A percentile compares a stretch with the other conserved stretches of the same genome.
phyloP scores from a whole-genome alignment of 2,113 vertebrate species.

The Anhinga rufa region DNA sequence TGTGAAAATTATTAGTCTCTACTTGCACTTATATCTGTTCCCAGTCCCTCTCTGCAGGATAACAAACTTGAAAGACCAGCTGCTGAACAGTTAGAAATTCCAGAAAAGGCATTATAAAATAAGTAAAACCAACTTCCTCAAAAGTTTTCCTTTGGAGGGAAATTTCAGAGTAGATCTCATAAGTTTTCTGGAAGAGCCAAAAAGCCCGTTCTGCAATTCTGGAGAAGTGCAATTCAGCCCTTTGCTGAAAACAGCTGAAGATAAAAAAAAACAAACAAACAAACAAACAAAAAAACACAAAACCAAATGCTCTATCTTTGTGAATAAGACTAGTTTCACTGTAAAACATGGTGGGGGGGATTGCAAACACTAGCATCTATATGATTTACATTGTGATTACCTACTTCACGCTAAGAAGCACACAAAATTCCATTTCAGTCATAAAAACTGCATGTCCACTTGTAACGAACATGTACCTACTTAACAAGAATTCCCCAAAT shows the following conservation, averaged over 20 bases:
- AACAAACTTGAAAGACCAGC: background rate
- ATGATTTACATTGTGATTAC: background rate
- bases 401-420: background rate
- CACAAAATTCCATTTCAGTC: background rate
- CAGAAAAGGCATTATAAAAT: background rate
- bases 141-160: background rate
- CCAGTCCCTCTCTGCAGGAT: background rate
- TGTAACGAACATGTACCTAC: background rate
- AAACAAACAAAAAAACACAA: too few relatives aligned
- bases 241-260: background rate
- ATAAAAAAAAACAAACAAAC: background rate
- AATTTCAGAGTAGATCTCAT: background rate
- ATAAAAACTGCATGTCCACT: background rate
- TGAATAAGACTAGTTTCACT: background rate
- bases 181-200: background rate
- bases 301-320: background rate
- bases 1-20: background rate
- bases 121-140: background rate
- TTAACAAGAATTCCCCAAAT: background rate
- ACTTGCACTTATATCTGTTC: background rate
- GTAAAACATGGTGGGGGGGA: background rate
- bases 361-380: background rate
- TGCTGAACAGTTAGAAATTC: background rate
- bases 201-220: background rate
- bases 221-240: background rate